Evolutionary conservation across 35 echinoderm and acorn worm species (phyloP).

Genomic region (Ophioderma brevispina): DNA sequence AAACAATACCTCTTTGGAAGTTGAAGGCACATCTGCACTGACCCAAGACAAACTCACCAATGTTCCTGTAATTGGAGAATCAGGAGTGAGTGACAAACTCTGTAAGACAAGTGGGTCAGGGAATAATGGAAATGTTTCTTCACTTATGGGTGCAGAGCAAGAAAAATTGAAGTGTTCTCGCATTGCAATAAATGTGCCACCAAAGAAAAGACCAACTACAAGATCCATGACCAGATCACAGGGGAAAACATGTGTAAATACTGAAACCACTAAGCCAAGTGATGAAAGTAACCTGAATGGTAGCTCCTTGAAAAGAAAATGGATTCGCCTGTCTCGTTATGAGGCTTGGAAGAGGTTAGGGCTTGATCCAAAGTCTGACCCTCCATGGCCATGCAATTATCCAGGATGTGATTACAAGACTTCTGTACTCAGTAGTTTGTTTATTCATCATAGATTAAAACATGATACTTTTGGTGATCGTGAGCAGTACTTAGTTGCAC

Average conservation of each 20-base stretch:
- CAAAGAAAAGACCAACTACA: neutral
- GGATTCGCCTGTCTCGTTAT: neutral
- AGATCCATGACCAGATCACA: neutral
- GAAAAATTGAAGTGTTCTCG: too few relatives aligned
- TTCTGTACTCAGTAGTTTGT: neutral
- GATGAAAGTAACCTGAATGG: neutral
- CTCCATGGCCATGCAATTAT: neutral
- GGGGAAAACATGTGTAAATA: neutral
- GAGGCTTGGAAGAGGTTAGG: neutral
- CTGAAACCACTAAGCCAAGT: neutral
- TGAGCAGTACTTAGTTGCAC: neutral
- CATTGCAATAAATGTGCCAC: neutral
- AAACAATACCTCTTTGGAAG: too few relatives aligned
- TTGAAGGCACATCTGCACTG: too few relatives aligned
- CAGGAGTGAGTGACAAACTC: too few relatives aligned
- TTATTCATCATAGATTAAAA: neutral
- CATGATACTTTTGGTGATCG: slow-evolving; percentile 2
- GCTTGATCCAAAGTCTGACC: neutral
- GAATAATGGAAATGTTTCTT: too few relatives aligned
- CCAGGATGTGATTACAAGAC: neutral
- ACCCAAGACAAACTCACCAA: too few relatives aligned
- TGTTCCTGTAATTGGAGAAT: too few relatives aligned
- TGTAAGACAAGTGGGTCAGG: too few relatives aligned
- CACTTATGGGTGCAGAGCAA: too few relatives aligned
- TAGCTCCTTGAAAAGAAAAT: neutral